Percentiles rank a stretch among this genome's conserved stretches.
Evolutionary conservation across 2,888 invertebrate species (phyloP).

Genomic region (Melinopterus prodromus): DNA sequence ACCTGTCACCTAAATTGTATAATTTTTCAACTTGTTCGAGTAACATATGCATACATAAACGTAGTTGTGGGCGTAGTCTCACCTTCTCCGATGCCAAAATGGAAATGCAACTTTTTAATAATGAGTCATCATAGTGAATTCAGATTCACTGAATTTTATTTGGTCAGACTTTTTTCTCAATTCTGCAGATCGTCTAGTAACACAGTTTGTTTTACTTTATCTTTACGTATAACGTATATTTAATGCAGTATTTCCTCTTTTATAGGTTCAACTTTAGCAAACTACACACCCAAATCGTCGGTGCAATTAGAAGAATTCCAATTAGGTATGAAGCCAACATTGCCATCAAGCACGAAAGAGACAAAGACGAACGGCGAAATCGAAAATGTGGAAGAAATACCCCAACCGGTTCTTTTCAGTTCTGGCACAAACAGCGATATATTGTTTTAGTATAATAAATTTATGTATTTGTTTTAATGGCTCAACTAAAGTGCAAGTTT

Average conservation of each 20-base stretch:
- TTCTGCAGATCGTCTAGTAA: too few relatives aligned
- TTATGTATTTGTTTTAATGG: not conserved
- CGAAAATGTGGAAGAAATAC: conserved; percentile 47
- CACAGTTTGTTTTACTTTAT: too few relatives aligned
- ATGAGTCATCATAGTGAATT: not conserved
- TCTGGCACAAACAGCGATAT: conserved; percentile 58
- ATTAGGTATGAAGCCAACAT: conserved; percentile 74
- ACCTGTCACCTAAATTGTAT: not conserved
- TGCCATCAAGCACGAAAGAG: conserved; percentile 43
- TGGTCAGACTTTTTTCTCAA: not conserved
- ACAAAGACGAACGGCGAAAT: conserved; percentile 40
- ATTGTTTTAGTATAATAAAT: conserved; percentile 51
- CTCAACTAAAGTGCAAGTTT: conserved; percentile 18
- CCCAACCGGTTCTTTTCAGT: conserved; percentile 56
- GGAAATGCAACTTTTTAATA: not conserved
- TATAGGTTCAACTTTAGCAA: conserved; percentile 69
- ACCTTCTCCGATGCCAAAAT: not conserved
- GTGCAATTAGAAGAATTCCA: conserved; percentile 74
- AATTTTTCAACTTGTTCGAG: not conserved
- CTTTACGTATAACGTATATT: too few relatives aligned
- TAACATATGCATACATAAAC: not conserved
- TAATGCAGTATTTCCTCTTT: conserved; percentile 54
- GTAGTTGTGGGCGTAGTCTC: not conserved
- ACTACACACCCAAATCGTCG: conserved; percentile 85
- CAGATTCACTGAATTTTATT: not conserved